Evolutionary conservation across 1,140 invertebrate species (phyloP).

Genomic region (Ceratina japonica): DNA sequence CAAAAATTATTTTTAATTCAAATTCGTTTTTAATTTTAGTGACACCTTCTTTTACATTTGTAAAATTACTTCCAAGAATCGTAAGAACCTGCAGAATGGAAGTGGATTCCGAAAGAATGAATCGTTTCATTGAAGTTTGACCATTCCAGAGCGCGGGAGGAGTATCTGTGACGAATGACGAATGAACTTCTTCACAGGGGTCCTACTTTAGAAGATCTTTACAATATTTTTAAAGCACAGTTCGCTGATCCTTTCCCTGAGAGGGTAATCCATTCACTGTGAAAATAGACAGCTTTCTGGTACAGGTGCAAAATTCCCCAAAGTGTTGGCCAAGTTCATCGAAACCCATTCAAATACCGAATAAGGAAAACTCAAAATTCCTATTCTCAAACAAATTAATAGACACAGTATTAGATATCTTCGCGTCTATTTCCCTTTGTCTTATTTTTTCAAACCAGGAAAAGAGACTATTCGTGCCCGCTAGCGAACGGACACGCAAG

Average conservation of each 20-base stretch:
- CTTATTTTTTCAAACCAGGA: background rate
- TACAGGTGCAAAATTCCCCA: slow-evolving; percentile 41
- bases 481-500: slow-evolving; percentile 14
- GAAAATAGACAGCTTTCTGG: slow-evolving; percentile 31
- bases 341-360: background rate
- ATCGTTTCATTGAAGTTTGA: slow-evolving; percentile 34
- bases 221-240: slow-evolving; percentile 41
- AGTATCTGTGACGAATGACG: slow-evolving; percentile 46
- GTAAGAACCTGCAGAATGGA: background rate
- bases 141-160: background rate
- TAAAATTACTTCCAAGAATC: background rate
- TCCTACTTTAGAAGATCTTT: background rate
- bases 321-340: background rate
- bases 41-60: background rate
- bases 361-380: background rate
- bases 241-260: slow-evolving; percentile 18
- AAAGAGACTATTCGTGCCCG: slow-evolving; percentile 33
- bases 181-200: slow-evolving; percentile 39
- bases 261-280: slow-evolving; percentile 34
- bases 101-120: slow-evolving; percentile 10
- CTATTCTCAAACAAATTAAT: background rate
- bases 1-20: no score
- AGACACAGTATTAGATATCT: no score
- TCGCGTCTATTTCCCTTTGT: background rate
- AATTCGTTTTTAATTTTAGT: background rate